These are phyloP conservation scores for Bovichtus diacanthus DNA, from an alignment of 2,797 vertebrate genomes.

Conservation along the genomic window DNA sequence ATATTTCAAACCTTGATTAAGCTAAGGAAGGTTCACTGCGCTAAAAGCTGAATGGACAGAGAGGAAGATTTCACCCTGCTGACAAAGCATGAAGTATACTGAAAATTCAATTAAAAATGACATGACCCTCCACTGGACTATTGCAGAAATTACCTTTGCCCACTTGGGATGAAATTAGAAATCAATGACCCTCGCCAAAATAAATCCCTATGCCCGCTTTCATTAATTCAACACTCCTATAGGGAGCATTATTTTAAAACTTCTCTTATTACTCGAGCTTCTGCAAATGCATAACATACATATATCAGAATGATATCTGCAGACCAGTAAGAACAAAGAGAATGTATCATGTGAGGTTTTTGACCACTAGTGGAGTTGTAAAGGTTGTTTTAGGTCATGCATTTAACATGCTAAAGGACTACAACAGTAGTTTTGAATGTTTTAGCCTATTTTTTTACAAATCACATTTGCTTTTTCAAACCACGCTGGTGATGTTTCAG, in stretches of 20 bases:
- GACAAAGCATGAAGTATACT: slow-evolving; percentile 50
- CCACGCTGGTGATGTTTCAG: background rate
- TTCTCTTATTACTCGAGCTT: background rate
- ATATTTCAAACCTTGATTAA: slow-evolving; percentile 71
- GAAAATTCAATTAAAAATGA: slow-evolving; percentile 66
- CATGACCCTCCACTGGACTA: slow-evolving; percentile 54
- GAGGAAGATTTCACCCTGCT: slow-evolving; percentile 44
- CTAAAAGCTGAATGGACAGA: slow-evolving; percentile 39
- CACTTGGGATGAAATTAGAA: slow-evolving; percentile 66
- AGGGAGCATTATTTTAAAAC: slow-evolving; percentile 32
- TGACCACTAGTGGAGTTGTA: background rate
- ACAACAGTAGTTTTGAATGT: background rate
- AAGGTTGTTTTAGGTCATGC: background rate
- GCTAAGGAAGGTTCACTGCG: slow-evolving; percentile 46
- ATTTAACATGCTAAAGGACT: background rate
- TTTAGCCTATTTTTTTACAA: background rate
- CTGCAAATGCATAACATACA: slow-evolving; percentile 12
- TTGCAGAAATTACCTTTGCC: slow-evolving; percentile 50
- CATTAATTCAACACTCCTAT: slow-evolving; percentile 32
- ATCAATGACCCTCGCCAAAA: slow-evolving; percentile 55
- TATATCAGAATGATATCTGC: slow-evolving; percentile 16
- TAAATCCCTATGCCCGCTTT: slow-evolving; percentile 44
- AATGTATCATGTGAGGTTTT: background rate
- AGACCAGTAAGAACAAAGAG: slow-evolving; percentile 3
- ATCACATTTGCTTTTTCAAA: slow-evolving; percentile 4